Evolutionary conservation across 2,797 vertebrate genomes (phyloP), one percentile per base, ranked within the genome.

Genomic region (Holocentrus rufus): DNA sequence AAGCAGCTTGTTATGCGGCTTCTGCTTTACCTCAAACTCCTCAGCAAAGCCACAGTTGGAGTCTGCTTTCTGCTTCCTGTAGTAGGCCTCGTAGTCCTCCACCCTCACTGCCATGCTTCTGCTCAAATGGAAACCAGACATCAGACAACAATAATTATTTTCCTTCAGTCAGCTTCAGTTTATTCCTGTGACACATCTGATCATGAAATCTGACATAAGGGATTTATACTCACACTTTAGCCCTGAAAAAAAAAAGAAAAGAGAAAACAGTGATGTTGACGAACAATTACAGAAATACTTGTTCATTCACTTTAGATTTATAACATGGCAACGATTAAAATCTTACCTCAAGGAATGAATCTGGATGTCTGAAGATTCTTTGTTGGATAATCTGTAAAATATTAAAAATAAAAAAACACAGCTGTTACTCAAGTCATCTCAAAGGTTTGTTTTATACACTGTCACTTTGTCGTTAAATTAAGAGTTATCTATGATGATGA

Each of bases 41-140:
- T 96, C 96, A 44, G 96, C 96, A 72, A 98, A 99, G 56, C 97
- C 97, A 84, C 96, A 99, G 88, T 95, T 97, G 77, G 95, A 97
- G 85, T 99, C 95, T 0, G 97, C 96, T 82, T 93, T 95, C 87
- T 98, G 96, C 82, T 95, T 97, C 88, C 88, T 96, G 85, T 95
- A 98, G 88, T 98, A 96, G 3, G 90, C 86, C 77, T 97, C 95
- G 27, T 94, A 99, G 77, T 96, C 95, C 80, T 96, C 95, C 71
- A 96, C 93, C 84, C 87, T 95, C 80, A 98, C 93, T 50, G 94
- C 71, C 65, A 93, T 88, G 83, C 93, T 95, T 74, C 97, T 99
- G 90, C 82, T 88, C 66, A 83, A n/a, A 77, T 4, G 15, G 14
- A 68, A 4, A 72, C 53, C 72, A 76, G 14, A 66, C 59, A 42